Percentiles rank a stretch among this genome's conserved stretches.
These are phyloP conservation scores for Sesamia nonagrioides DNA, from an alignment of 1,140 invertebrate species.

Conservation along the genomic window DNA sequence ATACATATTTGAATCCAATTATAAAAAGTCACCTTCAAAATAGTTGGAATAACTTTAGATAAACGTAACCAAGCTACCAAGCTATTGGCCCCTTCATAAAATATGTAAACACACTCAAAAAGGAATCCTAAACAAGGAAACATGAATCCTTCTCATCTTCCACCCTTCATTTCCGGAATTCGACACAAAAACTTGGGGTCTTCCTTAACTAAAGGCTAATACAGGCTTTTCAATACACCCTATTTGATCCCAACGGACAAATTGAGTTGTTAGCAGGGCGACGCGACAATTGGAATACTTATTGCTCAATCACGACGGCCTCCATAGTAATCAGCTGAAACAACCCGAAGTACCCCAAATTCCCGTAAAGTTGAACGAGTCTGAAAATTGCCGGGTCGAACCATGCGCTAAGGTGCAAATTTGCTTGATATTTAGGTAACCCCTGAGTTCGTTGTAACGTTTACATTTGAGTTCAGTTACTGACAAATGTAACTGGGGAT, in stretches of 20 bases:
- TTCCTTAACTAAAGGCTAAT: slow-evolving; percentile 38
- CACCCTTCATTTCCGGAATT: slow-evolving; percentile 39
- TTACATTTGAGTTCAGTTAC: not conserved
- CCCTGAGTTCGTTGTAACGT: not conserved
- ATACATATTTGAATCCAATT: too few species aligned
- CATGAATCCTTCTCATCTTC: not conserved
- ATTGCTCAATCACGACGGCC: slow-evolving; percentile 44
- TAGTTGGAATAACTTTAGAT: too few species aligned
- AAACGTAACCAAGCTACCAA: not conserved
- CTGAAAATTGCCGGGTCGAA: not conserved
- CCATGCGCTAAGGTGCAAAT: not conserved
- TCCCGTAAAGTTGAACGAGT: not conserved
- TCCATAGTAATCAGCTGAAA: slow-evolving; percentile 15
- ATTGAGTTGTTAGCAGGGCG: slow-evolving; percentile 49
- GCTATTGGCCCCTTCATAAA: not conserved
- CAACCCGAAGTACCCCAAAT: not conserved
- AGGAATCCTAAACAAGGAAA: too few species aligned
- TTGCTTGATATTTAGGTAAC: not conserved
- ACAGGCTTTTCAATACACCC: slow-evolving; percentile 45
- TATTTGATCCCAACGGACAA: slow-evolving; percentile 42
- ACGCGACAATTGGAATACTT: slow-evolving; percentile 48
- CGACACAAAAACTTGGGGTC: not conserved
- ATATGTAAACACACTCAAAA: not conserved
- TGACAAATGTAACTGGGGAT: not conserved
- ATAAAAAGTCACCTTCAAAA: too few species aligned